Evolutionary conservation across 2,888 invertebrate genomes (phyloP), one percentile per base, ranked within the genome.

Genomic region (Drosophila algonquin): DNA sequence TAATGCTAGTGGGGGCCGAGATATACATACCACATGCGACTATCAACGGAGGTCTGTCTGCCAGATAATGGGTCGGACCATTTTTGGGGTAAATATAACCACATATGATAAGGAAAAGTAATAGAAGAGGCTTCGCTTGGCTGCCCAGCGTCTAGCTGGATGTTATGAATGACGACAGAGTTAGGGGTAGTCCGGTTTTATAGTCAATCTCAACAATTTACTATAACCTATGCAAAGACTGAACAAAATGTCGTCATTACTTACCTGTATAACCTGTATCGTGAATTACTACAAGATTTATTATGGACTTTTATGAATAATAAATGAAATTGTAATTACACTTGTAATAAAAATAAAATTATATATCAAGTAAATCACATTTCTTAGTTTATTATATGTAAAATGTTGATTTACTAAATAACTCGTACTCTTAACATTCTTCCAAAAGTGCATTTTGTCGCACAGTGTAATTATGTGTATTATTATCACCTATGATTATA

Each of bases 81-180:
- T 10, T 50, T 3, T 21, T 3, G 21, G 12, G 21, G n/a, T 40
- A 63, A 63, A 47, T n/a, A 32, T 9, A 40, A 40, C 14, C n/a
- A 47, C 35, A 63, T 24, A 10, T 14, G 16, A 24, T 63, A 24
- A 12, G 12, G n/a, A 0, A 40, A n/a, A 40, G 6, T 14, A 14
- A 24, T 24, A 10, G 61, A n/a, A 18, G 27, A 52, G 53, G 46
- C 48, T 40, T 54, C 21, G 21, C 21, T 54, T 54, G 68, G 54
- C 68, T 65, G 47, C 16, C 40, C 14, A 7, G 16, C 10, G 64
- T 67, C 55, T 65, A 67, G 67, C 27, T 27, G 21, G 47, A 16
- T 16, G n/a, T 7, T 18, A 61, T 48, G n/a, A 27, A 16, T 10
- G 14, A 6, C 16, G 1, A n/a, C 8, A 14, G 10, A 35, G 18